Evolutionary conservation across 53 echinoderm and acorn worm species (phyloP).

Genomic region (Temnopleurus reevesii): DNA sequence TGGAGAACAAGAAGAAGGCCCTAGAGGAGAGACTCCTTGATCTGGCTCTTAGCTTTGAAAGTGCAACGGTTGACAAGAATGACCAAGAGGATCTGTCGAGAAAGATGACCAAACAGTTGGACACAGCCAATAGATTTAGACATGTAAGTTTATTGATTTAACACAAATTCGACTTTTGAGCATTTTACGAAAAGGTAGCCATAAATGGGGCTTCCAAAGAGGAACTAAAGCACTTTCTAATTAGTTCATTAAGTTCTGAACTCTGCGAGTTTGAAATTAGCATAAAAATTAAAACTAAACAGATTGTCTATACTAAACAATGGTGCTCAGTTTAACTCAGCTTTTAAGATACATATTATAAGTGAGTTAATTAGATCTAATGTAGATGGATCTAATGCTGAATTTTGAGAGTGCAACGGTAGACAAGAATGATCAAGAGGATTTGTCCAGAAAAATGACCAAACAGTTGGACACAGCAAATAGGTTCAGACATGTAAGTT

Average conservation of each 20-base stretch:
- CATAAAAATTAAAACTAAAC: no score
- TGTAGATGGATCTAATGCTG: conserved; percentile 77
- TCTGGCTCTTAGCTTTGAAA: conserved; percentile 85
- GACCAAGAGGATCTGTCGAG: conserved; percentile 91
- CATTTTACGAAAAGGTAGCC: no score
- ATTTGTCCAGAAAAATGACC: conserved; percentile 87
- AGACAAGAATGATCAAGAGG: conserved; percentile 98
- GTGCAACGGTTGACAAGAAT: conserved; percentile 97
- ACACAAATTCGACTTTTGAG: no score
- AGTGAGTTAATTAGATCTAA: no score
- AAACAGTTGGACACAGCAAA: conserved; percentile 90
- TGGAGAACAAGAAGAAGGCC: conserved; percentile 93
- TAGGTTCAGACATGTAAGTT: conserved; percentile 96
- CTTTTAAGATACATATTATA: no score
- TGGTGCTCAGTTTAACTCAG: no score
- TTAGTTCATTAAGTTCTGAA: no score
- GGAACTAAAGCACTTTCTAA: no score
- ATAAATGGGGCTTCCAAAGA: no score
- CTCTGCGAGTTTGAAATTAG: no score
- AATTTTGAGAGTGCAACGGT: conserved; percentile 96
- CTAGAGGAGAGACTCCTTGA: conserved; percentile 84
- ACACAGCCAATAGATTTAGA: conserved; percentile 95
- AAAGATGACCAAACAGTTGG: conserved; percentile 91
- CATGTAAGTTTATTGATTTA: no score
- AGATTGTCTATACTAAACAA: no score